Evolutionary conservation across 2,797 vertebrate genomes (phyloP).

Genomic region (Kryptolebias ocellatus): DNA sequence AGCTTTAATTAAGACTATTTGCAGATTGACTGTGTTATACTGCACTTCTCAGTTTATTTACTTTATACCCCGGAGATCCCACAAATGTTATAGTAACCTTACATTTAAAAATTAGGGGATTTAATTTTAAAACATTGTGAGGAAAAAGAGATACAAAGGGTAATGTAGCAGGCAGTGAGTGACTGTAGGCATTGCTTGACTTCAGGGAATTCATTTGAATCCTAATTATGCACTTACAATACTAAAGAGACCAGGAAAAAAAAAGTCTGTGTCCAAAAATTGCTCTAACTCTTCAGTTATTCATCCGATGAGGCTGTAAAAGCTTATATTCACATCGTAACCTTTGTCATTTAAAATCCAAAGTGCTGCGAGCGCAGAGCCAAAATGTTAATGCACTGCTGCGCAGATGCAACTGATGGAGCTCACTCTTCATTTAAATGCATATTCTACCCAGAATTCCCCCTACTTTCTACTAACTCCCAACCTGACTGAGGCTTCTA

Average conservation of each 20-base stretch:
- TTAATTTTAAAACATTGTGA: neutral
- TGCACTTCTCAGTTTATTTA: conserved; percentile 5
- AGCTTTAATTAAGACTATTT: conserved; percentile 48
- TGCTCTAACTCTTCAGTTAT: conserved; percentile 41
- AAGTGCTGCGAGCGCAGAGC: conserved; percentile 49
- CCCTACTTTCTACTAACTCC: conserved; percentile 50
- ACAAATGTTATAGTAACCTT: conserved; percentile 4
- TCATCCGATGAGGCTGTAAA: conserved; percentile 53
- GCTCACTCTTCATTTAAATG: conserved; percentile 67
- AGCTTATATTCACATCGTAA: conserved; percentile 58
- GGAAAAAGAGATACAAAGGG: conserved; percentile 3
- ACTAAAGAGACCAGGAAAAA: conserved; percentile 13
- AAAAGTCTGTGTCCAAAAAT: conserved; percentile 39
- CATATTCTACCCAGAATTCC: conserved; percentile 64
- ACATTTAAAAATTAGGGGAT: conserved; percentile 11
- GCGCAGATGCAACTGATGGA: conserved; percentile 49
- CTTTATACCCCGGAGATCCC: neutral
- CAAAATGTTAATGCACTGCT: conserved; percentile 64
- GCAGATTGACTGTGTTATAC: conserved; percentile 18
- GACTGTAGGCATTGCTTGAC: conserved; percentile 7
- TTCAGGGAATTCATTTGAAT: conserved; percentile 3
- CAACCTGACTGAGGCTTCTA: conserved; percentile 68
- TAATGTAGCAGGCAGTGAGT: neutral
- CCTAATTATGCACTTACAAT: conserved; percentile 22
- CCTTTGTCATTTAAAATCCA: conserved; percentile 53